phyloP scores from a whole-genome alignment of 2,888 invertebrate genomes.

The Phasia obesa region DNA sequence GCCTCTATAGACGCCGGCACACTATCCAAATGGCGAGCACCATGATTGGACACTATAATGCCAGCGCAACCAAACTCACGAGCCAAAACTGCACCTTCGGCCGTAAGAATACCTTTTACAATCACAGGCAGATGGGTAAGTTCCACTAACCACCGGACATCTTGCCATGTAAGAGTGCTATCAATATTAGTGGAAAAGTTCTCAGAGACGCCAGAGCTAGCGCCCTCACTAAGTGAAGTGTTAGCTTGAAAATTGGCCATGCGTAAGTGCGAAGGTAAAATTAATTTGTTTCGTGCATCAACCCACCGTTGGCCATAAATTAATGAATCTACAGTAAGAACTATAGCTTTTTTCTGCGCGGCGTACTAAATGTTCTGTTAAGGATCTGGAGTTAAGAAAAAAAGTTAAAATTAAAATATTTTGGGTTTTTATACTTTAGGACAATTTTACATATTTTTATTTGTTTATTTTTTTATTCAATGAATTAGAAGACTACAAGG shows the following conservation, averaged over 20 bases:
- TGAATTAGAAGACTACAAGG: too few relatives aligned
- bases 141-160: conserved; percentile 92
- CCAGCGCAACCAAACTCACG: conserved; percentile 89
- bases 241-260: conserved; percentile 91
- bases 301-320: conserved; percentile 91
- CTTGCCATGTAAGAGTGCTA: conserved; percentile 92
- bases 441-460: too few relatives aligned
- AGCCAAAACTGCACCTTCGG: conserved; percentile 92
- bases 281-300: conserved; percentile 92
- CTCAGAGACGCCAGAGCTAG: conserved; percentile 88
- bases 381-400: too few relatives aligned
- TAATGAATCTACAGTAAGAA: conserved; percentile 94
- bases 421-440: too few relatives aligned
- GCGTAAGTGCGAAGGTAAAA: conserved; percentile 90
- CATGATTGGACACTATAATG: conserved; percentile 96
- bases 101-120: conserved; percentile 92
- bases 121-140: conserved; percentile 90
- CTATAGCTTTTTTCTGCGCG: conserved; percentile 93
- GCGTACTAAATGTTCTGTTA: conserved; percentile 88
- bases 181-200: conserved; percentile 92
- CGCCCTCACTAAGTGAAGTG: conserved; percentile 73
- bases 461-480: too few relatives aligned
- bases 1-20: conserved; percentile 93
- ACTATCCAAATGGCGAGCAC: conserved; percentile 88
- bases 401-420: too few relatives aligned